Percentiles rank a stretch among this genome's conserved stretches.
Evolutionary conservation across 1,140 invertebrate species (phyloP).

Genomic region (Drosophila arizonae): DNA sequence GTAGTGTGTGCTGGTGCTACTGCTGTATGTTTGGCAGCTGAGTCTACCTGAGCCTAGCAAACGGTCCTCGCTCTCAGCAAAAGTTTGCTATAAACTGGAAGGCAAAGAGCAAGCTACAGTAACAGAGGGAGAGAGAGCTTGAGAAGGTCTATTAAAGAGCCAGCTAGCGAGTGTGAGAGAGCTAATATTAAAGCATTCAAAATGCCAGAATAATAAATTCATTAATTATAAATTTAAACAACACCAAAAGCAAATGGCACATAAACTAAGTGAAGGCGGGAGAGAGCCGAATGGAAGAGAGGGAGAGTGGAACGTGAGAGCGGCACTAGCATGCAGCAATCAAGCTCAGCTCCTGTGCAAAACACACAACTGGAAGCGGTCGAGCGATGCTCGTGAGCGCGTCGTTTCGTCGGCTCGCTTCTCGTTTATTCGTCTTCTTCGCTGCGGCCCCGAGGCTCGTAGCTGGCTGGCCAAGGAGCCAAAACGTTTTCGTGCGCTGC

Average conservation of each 20-base stretch:
- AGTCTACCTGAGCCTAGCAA: constrained; percentile 53
- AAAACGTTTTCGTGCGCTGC: constrained; percentile 80
- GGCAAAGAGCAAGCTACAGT: background rate
- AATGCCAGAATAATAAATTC: constrained; percentile 60
- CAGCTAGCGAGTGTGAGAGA: background rate
- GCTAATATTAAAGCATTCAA: constrained; percentile 45
- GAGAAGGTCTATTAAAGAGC: background rate
- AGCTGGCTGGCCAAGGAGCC: constrained; percentile 44
- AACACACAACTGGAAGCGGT: constrained; percentile 25
- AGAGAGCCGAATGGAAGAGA: background rate
- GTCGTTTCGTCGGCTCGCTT: constrained; percentile 18
- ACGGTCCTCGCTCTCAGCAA: constrained; percentile 25
- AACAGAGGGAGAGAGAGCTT: background rate
- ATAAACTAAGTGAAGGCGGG: background rate
- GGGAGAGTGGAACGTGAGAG: background rate
- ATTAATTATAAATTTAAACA: constrained; percentile 65
- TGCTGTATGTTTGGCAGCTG: constrained; percentile 48
- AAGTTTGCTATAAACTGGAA: constrained; percentile 76
- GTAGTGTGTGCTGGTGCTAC: constrained; percentile 34
- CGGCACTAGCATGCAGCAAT: constrained; percentile 21
- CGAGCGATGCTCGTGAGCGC: constrained; percentile 9
- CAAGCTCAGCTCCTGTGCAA: constrained; percentile 13
- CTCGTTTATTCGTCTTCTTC: constrained; percentile 25
- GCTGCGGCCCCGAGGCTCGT: constrained; percentile 19
- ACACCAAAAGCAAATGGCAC: constrained; percentile 7